phyloP scores from a whole-genome alignment of 1,140 invertebrate genomes.

The Achroia grisella region DNA sequence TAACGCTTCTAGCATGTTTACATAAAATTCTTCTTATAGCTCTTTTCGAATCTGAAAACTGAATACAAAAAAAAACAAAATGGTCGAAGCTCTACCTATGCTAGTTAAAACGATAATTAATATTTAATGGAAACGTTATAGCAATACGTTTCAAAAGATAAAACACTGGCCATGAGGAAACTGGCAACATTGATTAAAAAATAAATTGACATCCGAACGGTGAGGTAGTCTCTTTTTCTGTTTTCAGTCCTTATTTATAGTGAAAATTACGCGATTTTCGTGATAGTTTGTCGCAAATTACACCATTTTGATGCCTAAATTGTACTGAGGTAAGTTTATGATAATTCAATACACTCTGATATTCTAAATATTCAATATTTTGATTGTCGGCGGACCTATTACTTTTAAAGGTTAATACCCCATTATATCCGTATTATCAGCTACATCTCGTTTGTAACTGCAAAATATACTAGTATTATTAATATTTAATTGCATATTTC shows the following conservation, averaged over 20 bases:
- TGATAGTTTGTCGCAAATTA: conserved; percentile 52
- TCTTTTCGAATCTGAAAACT: too few relatives aligned
- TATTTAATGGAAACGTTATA: too few relatives aligned
- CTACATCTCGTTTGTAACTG: too few relatives aligned
- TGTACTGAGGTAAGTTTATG: conserved; percentile 59
- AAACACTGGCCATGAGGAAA: too few relatives aligned
- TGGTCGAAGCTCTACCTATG: too few relatives aligned
- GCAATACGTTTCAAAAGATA: too few relatives aligned
- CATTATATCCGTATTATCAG: background rate
- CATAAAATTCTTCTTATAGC: too few relatives aligned
- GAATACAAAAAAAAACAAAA: too few relatives aligned
- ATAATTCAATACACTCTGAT: conserved; percentile 3
- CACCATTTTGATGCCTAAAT: conserved; percentile 65
- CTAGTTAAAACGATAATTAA: too few relatives aligned
- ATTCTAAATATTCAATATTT: conserved; percentile 26
- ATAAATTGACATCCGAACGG: conserved; percentile 68
- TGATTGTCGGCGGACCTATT: conserved; percentile 55
- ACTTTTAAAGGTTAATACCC: conserved; percentile 58
- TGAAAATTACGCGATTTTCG: conserved; percentile 62
- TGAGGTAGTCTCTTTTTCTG: conserved; percentile 73
- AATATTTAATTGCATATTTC: too few relatives aligned
- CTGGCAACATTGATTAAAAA: conserved; percentile 34
- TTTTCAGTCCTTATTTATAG: conserved; percentile 71
- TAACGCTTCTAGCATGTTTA: too few relatives aligned
- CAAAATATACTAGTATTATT: too few relatives aligned